phyloP scores from a whole-genome alignment of 1,140 invertebrate genomes.

The Campodea augens region DNA sequence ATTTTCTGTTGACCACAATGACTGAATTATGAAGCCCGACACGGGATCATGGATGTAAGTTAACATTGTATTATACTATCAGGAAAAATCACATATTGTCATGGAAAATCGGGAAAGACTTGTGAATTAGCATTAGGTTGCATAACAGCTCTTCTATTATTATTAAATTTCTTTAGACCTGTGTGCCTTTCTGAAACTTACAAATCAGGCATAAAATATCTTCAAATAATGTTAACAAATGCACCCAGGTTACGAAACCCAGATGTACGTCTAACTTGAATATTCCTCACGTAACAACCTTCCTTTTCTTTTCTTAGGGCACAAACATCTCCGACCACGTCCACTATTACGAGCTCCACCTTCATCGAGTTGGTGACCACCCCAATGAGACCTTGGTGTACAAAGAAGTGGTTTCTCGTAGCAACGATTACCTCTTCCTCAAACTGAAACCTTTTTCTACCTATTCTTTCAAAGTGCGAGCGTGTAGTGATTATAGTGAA shows the following conservation, averaged over 20 bases:
- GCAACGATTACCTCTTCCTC: conserved; percentile 44
- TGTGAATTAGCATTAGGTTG: too few species aligned
- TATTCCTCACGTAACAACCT: conserved; percentile 4
- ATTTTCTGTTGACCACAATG: too few species aligned
- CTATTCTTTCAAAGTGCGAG: conserved; percentile 51
- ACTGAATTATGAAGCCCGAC: too few species aligned
- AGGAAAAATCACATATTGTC: too few species aligned
- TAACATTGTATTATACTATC: too few species aligned
- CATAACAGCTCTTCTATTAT: too few species aligned
- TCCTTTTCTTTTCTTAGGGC: conserved; percentile 7
- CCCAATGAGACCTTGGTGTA: conserved; percentile 28
- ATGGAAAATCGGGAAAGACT: too few species aligned
- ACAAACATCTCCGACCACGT: conserved; percentile 43
- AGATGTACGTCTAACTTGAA: not conserved
- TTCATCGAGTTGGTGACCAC: conserved; percentile 22
- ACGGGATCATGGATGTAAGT: too few species aligned
- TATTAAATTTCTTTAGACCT: too few species aligned
- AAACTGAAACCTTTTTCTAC: conserved; percentile 52
- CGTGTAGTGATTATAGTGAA: conserved; percentile 54
- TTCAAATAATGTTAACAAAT: too few species aligned
- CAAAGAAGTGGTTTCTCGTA: conserved; percentile 36
- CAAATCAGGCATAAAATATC: too few species aligned
- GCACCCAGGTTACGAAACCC: conserved; percentile 6
- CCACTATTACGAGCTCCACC: conserved; percentile 51
- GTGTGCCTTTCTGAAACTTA: too few species aligned